Evolutionary conservation across 2,888 invertebrate species (phyloP), one percentile per base, ranked within the genome.

Genomic region (Micoletzkya japonica): DNA sequence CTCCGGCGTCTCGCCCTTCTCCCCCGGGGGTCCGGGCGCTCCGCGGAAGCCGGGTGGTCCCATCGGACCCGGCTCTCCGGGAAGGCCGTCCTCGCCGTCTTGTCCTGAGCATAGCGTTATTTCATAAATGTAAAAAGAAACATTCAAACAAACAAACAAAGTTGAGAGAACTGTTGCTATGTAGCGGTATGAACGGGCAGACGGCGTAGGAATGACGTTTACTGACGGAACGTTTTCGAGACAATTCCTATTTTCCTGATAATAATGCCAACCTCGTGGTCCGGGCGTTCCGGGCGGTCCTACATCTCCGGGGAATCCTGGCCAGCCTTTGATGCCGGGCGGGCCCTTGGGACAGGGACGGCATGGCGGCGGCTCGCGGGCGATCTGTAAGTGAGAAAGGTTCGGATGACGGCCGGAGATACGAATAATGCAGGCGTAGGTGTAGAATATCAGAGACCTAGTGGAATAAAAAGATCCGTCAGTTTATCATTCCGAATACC

Each of bases 281-380:
- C 79, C 79, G 34, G 75, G 71, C 4, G 75, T 74, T 68, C 79
- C 79, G 20, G 67, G 72, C 37, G 84, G 83, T 70, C 85, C 85
- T 17, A 79, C 74, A 66, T 84, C 84, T 59, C 85, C 85, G 17
- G 85, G 85, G 76, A 85, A 85, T 36, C 85, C 85, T 17, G 85
- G 85, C 85, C 85, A 85, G 24, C 85, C 63, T 49, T 70, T 57
- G 72, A 75, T 75, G 3, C 74, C 76, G 4, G 74, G 81, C 20
- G 82, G 81, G 56, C 82, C 82, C 54, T 76, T 77, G 26, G 81
- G 81, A 56, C 84, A 85, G 4, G 82, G 81, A 7, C 84, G 73
- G 74, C 85, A 85, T 20, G 84, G 85, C 61, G 85, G 85, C 26
- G 85, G 85, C 59, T 83, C 82, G n/a, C 85, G 76, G 26, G 77